Evolutionary conservation across 2,797 vertebrate species (phyloP).

Genomic region (Sebastes cheni): DNA sequence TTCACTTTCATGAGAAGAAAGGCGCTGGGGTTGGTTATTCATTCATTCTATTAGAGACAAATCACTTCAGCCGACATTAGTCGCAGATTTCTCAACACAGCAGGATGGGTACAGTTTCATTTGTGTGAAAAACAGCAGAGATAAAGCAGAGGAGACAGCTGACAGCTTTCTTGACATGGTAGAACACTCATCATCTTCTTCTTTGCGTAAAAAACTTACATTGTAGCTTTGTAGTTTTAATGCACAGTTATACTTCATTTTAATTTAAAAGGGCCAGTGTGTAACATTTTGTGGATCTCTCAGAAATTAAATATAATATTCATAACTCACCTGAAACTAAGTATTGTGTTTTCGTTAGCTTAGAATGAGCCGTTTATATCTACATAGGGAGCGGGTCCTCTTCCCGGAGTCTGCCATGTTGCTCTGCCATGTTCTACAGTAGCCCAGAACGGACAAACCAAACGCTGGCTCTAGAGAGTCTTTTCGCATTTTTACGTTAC

Average conservation of each 20-base stretch:
- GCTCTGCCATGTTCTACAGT: too few relatives aligned
- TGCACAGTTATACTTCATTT: neutral
- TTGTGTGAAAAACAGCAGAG: neutral
- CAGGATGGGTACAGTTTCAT: neutral
- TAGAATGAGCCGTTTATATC: too few relatives aligned
- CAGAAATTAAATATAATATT: too few relatives aligned
- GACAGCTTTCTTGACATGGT: constrained; percentile 2
- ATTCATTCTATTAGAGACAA: constrained; percentile 1
- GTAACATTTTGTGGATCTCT: too few relatives aligned
- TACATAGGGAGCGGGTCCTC: too few relatives aligned
- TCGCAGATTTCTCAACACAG: neutral
- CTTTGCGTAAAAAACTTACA: neutral
- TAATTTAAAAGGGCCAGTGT: neutral
- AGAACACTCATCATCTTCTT: neutral
- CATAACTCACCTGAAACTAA: too few relatives aligned
- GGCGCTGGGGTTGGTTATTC: constrained; percentile 4
- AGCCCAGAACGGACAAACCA: too few relatives aligned
- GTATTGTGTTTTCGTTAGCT: too few relatives aligned
- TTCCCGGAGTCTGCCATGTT: too few relatives aligned
- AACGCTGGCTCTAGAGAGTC: too few relatives aligned
- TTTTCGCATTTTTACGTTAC: too few relatives aligned
- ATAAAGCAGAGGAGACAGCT: neutral
- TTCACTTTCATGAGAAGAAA: constrained; percentile 31
- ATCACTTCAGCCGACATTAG: neutral
- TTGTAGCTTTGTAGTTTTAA: neutral